phyloP scores from a whole-genome alignment of 2,797 vertebrate genomes.

The Helarctos malayanus region DNA sequence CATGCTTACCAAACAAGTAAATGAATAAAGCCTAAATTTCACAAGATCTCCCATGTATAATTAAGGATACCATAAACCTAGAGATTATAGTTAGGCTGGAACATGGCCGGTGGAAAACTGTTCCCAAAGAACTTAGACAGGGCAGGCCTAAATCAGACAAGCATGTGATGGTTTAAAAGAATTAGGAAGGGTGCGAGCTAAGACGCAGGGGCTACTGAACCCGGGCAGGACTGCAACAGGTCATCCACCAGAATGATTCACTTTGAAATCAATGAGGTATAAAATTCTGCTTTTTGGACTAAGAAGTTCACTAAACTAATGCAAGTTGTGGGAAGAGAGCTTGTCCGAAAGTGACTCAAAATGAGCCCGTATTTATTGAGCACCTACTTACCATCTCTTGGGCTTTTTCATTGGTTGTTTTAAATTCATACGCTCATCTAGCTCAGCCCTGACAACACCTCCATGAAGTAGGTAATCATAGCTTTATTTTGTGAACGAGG shows the following conservation, averaged over 20 bases:
- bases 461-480: not conserved
- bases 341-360: slow-evolving; percentile 10
- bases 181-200: not conserved
- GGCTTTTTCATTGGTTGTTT: not conserved
- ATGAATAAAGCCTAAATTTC: not conserved
- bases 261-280: not conserved
- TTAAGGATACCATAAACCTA: not conserved
- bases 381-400: not conserved
- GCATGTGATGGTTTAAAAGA: not conserved
- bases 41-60: not conserved
- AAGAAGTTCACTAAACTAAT: not conserved
- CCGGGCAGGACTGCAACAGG: not conserved
- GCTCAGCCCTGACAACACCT: not conserved
- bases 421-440: not conserved
- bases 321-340: not conserved
- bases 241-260: not conserved
- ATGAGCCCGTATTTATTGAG: slow-evolving; percentile 5
- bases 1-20: not conserved
- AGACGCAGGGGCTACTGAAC: not conserved
- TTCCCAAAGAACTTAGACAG: slow-evolving; percentile 26
- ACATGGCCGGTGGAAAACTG: not conserved
- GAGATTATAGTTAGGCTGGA: not conserved
- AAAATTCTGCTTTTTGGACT: not conserved
- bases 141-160: not conserved
- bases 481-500: not conserved